These are phyloP conservation scores for Macrosiphum euphorbiae DNA, from an alignment of 2,888 invertebrate species.

Conservation along the genomic window DNA sequence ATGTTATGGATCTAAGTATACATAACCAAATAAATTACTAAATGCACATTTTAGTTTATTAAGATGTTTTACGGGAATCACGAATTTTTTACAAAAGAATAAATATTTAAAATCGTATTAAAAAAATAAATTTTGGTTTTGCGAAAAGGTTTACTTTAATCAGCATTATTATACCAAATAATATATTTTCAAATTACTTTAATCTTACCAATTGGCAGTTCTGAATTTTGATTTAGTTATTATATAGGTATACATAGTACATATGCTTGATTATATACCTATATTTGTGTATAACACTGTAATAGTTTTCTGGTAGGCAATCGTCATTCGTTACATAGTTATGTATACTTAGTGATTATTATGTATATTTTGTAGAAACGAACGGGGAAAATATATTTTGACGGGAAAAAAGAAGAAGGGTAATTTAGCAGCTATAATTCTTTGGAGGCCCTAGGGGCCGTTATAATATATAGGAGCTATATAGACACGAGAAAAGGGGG, in stretches of 20 bases:
- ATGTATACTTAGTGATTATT: background rate
- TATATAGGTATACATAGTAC: background rate
- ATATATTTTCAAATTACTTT: background rate
- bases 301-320: background rate
- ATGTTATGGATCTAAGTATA: background rate
- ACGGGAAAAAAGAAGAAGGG: background rate
- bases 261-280: background rate
- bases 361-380: background rate
- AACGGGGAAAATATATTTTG: background rate
- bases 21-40: background rate
- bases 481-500: constrained; percentile 18
- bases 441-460: constrained; percentile 8
- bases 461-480: background rate
- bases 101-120: background rate
- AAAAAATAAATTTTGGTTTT: background rate
- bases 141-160: background rate
- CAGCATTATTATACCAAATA: background rate
- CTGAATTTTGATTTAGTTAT: background rate
- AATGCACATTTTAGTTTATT: background rate
- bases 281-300: background rate
- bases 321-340: background rate
- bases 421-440: constrained; percentile 46
- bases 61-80: background rate
- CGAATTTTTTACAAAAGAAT: background rate
- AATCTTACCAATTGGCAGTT: background rate